phyloP scores from a whole-genome alignment of 1,140 invertebrate species.

The Caenorhabditis briggsae region DNA sequence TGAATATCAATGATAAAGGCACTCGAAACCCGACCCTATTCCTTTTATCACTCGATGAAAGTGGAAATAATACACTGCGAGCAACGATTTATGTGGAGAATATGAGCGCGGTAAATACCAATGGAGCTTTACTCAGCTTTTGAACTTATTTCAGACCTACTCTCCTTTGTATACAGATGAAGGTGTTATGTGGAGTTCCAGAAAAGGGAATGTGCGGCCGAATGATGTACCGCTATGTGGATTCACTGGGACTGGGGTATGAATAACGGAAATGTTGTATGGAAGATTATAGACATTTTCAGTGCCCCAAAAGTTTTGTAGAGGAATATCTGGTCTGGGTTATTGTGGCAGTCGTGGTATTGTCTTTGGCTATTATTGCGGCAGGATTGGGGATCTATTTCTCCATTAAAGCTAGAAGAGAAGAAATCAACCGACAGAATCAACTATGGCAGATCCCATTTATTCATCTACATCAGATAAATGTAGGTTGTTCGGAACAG shows the following conservation, averaged over 20 bases:
- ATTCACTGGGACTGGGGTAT: slow-evolving; percentile 33
- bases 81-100: slow-evolving; percentile 42
- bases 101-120: slow-evolving; percentile 6
- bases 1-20: slow-evolving; percentile 7
- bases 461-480: slow-evolving; percentile 24
- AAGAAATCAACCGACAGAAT: slow-evolving; percentile 27
- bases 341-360: not conserved
- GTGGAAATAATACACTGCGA: not conserved
- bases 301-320: slow-evolving; percentile 33
- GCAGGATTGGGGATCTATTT: not conserved
- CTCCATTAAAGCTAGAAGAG: not conserved
- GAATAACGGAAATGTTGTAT: no score
- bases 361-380: not conserved
- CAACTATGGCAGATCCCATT: slow-evolving; percentile 33
- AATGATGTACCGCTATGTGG: not conserved
- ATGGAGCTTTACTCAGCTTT: no score
- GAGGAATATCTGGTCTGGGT: slow-evolving; percentile 31
- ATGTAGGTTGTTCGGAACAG: slow-evolving; percentile 13
- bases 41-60: not conserved
- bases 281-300: not conserved
- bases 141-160: not conserved
- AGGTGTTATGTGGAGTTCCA: not conserved
- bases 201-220: slow-evolving; percentile 7
- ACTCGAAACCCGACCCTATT: slow-evolving; percentile 14
- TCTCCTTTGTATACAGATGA: slow-evolving; percentile 23